A percentile compares a stretch with the other conserved stretches of the same genome.
Evolutionary conservation across 2,113 vertebrate genomes (phyloP).

Genomic region (Perca flavescens): DNA sequence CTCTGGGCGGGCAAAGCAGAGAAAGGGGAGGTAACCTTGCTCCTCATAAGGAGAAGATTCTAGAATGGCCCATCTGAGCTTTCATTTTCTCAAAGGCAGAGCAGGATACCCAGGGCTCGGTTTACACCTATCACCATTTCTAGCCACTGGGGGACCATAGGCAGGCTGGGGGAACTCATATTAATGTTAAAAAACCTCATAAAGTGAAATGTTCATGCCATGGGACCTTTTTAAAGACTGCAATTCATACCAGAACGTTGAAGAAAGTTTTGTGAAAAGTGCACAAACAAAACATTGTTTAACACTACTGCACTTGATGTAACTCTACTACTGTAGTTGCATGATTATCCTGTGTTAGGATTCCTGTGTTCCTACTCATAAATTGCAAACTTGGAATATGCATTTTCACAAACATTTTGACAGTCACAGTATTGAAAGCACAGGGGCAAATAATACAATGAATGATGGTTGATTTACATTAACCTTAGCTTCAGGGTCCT

Average conservation of each 20-base stretch:
- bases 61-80: no score
- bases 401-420: not conserved
- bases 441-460: not conserved
- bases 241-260: not conserved
- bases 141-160: no score
- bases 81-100: no score
- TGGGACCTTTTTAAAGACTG: not conserved
- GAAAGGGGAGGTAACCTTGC: no score
- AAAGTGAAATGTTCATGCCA: no score
- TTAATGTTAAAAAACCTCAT: no score
- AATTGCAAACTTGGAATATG: not conserved
- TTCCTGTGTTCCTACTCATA: not conserved
- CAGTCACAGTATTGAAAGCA: not conserved
- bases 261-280: not conserved
- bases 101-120: no score
- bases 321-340: not conserved
- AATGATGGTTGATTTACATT: not conserved
- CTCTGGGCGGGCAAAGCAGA: no score
- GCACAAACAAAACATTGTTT: not conserved
- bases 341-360: not conserved
- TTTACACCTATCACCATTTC: no score
- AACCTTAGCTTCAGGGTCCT: not conserved
- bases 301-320: not conserved
- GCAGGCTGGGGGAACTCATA: no score
- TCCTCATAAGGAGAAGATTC: no score